phyloP scores from a whole-genome alignment of 2,888 invertebrate genomes.

The Tenthredo notha region DNA sequence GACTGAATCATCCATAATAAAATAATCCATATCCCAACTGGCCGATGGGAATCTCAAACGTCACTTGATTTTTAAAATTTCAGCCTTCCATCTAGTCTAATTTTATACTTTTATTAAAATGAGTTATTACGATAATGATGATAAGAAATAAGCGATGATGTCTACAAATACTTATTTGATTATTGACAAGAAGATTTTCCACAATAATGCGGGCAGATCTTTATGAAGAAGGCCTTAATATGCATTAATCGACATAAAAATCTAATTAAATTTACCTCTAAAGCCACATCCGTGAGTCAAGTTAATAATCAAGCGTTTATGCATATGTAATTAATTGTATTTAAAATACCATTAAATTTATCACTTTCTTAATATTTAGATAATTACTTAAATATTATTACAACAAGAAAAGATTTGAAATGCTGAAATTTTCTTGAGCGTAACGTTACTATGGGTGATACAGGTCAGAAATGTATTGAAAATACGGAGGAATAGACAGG shows the following conservation, averaged over 20 bases:
- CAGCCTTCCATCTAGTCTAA: conserved; percentile 1
- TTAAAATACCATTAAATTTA: conserved; percentile 30
- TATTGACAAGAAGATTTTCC: conserved; percentile 8
- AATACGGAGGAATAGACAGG: conserved; percentile 9
- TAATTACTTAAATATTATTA: conserved; percentile 32
- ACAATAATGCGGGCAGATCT: background rate
- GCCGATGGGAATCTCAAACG: conserved; percentile 10
- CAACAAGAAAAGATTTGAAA: conserved; percentile 3
- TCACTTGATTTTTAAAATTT: conserved; percentile 23
- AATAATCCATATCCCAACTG: conserved; percentile 12
- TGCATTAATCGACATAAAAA: conserved; percentile 20
- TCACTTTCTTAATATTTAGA: conserved; percentile 23
- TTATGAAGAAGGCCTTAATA: background rate
- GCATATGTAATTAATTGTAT: conserved; percentile 28
- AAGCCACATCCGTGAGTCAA: conserved; percentile 23
- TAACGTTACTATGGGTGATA: conserved; percentile 17
- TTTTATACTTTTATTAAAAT: conserved; percentile 21
- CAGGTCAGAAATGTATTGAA: conserved; percentile 10
- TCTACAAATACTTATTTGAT: conserved; percentile 23
- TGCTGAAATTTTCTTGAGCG: conserved; percentile 17
- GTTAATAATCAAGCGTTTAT: conserved; percentile 28
- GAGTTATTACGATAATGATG: background rate
- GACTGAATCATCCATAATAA: background rate
- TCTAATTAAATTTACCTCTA: conserved; percentile 12
- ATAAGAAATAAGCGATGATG: conserved; percentile 29